phyloP scores from a whole-genome alignment of 2,113 vertebrate species.

The Danionella cerebrum region DNA sequence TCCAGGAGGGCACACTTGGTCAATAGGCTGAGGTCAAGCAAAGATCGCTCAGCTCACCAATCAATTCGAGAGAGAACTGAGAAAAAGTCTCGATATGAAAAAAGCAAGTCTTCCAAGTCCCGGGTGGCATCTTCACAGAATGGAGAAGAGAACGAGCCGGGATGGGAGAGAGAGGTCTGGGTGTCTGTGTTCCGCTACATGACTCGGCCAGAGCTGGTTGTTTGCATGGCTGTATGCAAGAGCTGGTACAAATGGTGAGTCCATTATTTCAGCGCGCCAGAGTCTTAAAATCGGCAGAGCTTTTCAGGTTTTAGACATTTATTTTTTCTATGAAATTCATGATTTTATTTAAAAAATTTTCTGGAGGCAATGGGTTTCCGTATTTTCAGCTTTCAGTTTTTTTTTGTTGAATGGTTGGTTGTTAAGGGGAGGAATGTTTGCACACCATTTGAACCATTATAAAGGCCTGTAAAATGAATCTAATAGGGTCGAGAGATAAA shows the following conservation, averaged over 20 bases:
- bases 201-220: conserved; percentile 85
- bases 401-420: too few species aligned
- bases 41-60: not conserved
- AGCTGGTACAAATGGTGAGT: conserved; percentile 99
- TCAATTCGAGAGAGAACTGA: not conserved
- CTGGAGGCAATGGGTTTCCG: too few species aligned
- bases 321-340: too few species aligned
- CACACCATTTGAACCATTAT: too few species aligned
- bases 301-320: too few species aligned
- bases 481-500: too few species aligned
- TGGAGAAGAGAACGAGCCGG: conserved; percentile 38
- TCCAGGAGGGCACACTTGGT: conserved; percentile 17
- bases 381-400: too few species aligned
- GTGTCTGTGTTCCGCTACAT: conserved; percentile 96
- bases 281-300: too few species aligned
- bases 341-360: too few species aligned
- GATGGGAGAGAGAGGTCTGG: conserved; percentile 88
- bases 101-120: conserved; percentile 43
- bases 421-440: too few species aligned
- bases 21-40: conserved; percentile 8
- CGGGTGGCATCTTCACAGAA: conserved; percentile 44
- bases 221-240: conserved; percentile 98
- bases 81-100: conserved; percentile 27
- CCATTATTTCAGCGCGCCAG: not conserved
- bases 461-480: too few species aligned